phyloP scores from a whole-genome alignment of 30 jellyfish, hydroid and myxozoan genomes.

The Rhopilema esculentum region DNA sequence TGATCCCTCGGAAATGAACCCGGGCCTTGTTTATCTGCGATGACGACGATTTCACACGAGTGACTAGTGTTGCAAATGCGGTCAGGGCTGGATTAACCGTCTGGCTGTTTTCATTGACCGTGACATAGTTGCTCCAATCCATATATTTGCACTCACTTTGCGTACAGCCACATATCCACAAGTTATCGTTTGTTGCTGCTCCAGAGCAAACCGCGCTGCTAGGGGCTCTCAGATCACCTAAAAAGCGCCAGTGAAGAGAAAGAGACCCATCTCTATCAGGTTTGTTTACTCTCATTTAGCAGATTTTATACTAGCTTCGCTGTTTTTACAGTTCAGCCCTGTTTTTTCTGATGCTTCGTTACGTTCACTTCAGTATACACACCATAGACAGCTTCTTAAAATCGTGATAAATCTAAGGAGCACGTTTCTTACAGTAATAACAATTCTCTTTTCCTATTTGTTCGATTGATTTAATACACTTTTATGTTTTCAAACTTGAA shows the following conservation, averaged over 20 bases:
- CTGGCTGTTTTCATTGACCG: neutral
- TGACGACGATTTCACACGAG: neutral
- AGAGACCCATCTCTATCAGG: neutral
- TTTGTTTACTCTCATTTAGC: neutral
- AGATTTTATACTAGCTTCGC: neutral
- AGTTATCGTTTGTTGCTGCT: neutral
- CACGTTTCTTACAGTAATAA: neutral
- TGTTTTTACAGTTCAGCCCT: neutral
- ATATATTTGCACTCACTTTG: constrained; percentile 16
- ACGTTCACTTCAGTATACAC: neutral
- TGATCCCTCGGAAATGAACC: neutral
- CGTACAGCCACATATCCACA: constrained; percentile 14
- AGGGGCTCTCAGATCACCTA: neutral
- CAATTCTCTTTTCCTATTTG: neutral
- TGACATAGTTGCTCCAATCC: constrained; percentile 4
- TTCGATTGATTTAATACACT: neutral
- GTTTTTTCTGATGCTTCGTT: neutral
- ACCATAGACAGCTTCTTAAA: neutral
- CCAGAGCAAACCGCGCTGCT: neutral
- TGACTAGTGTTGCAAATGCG: neutral
- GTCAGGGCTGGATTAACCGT: constrained; percentile 3
- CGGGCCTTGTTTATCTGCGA: neutral
- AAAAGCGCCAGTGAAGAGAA: neutral
- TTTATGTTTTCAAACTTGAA: neutral
- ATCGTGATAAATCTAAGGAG: neutral